Base-by-base conservation (phyloP, 2,113 vertebrate genomes). In the Indri indri region DNA sequence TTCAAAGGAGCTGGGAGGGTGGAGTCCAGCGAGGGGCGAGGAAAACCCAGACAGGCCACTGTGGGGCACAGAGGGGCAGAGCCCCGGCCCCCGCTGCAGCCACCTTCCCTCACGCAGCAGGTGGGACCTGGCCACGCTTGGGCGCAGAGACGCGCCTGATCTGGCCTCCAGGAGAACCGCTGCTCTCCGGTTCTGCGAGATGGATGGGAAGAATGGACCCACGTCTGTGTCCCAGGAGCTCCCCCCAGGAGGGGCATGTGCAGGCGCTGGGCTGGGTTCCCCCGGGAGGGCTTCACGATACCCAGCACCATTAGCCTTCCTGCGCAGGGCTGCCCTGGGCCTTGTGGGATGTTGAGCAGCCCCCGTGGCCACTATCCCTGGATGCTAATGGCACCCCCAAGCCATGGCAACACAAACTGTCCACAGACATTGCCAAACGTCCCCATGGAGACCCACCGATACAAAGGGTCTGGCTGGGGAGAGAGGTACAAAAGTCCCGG, bases 261-360 rank as follows among this genome's bases (percentile, higher is more conserved):
- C 6, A 27, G 54, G 57, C 11, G 23, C 52, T 3, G 0, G 2
- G 1, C 63, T 12, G 34, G 10, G 6, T 42, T 4, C 34, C 84
- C 37, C 83, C 0, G 0, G 40, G 80, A 68, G n/a, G 50, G 30
- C 37, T 76, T 3, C 2, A 2, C 2, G 6, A 6, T 2, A 1
- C 45, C 47, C 47, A 12, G 18, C 54, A 22, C 54, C 18, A 8
- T 57, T 57, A 57, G 54, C 27, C 54, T 63, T 30, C 8, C 14
- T 14, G 8, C 0, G 37, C 17, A 13, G 47, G 30, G 25, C 25
- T 14, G 0, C 6, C 57, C 54, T 2, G 34, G 6, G 6, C 4
- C 0, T 1, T 47, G 16, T 16, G 42, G 42, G 8, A 47, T 17
- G 27, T 27, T 40, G 32, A 5, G 18, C 25, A 3, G 16, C 16